These are phyloP conservation scores for Thumatha senex DNA, from an alignment of 2,888 invertebrate species.

Conservation along the genomic window DNA sequence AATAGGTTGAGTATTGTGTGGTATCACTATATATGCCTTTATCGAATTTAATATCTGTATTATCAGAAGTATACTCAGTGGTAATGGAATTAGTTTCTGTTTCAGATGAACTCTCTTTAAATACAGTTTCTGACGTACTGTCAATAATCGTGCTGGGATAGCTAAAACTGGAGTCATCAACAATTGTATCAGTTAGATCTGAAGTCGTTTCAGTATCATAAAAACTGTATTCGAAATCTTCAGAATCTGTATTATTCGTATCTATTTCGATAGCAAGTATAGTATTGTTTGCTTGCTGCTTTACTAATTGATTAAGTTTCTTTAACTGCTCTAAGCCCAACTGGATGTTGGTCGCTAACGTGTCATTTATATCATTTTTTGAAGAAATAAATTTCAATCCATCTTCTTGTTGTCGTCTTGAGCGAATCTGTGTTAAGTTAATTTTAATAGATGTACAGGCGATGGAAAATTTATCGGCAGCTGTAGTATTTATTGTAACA, in stretches of 20 bases:
- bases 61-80: slow-evolving; percentile 4
- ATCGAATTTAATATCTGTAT: slow-evolving; percentile 19
- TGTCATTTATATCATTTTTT: slow-evolving; percentile 27
- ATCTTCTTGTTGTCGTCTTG: slow-evolving; percentile 22
- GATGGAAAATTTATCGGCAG: slow-evolving; percentile 9
- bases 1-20: slow-evolving; percentile 5
- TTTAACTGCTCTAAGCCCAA: slow-evolving; percentile 43
- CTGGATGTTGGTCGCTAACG: slow-evolving; percentile 29
- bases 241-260: slow-evolving; percentile 8
- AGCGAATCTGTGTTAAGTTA: slow-evolving; percentile 1
- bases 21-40: slow-evolving; percentile 16
- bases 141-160: slow-evolving; percentile 10
- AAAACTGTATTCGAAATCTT: slow-evolving; percentile 40
- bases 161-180: slow-evolving; percentile 8
- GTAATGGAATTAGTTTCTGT: not conserved
- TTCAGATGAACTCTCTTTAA: slow-evolving; percentile 1
- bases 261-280: slow-evolving; percentile 7
- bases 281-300: slow-evolving; percentile 8
- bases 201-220: slow-evolving; percentile 16
- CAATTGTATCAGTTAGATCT: slow-evolving; percentile 8
- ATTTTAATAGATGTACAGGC: slow-evolving; percentile 2
- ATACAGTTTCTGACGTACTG: slow-evolving; percentile 1
- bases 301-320: slow-evolving; percentile 42
- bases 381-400: not conserved
- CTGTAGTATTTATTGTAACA: slow-evolving; percentile 10